Conservation (phyloP, 2,888 invertebrate genomes). For the Drosophila bunnanda region DNA sequence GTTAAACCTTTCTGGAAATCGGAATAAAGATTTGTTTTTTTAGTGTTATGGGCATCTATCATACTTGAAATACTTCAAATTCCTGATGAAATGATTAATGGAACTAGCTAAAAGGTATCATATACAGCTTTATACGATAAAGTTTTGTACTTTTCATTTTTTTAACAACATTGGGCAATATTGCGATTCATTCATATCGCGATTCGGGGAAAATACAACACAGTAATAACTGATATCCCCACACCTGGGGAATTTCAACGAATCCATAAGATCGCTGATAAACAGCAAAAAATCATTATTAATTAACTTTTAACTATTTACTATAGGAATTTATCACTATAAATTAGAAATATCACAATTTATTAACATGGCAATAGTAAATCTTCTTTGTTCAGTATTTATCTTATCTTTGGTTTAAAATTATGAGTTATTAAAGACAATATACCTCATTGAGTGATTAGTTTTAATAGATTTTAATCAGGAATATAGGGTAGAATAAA, state of each 20-base stretch:
- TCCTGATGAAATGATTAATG: not conserved
- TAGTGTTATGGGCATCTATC: not conserved
- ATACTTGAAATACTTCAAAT: not conserved
- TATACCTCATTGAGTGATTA: not conserved
- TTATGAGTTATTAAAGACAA: not conserved
- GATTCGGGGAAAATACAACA: conserved; percentile 19
- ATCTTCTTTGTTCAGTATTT: not conserved
- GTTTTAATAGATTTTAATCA: not conserved
- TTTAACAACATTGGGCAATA: conserved; percentile 15
- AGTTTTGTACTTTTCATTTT: no score
- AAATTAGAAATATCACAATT: not conserved
- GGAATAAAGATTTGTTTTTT: not conserved
- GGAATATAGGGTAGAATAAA: not conserved
- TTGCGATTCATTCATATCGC: conserved; percentile 21
- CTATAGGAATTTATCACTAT: not conserved
- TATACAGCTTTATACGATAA: no score
- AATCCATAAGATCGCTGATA: conserved; percentile 1
- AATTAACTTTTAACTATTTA: not conserved
- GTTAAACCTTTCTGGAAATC: conserved; percentile 3
- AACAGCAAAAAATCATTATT: not conserved
- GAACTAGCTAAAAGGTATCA: not conserved
- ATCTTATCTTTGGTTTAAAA: not conserved
- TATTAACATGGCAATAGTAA: no score
- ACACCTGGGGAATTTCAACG: conserved; percentile 15
- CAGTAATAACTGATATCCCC: conserved; percentile 18